These are phyloP conservation scores for Mola mola DNA, from an alignment of 2,113 vertebrate genomes.

Conservation along the genomic window DNA sequence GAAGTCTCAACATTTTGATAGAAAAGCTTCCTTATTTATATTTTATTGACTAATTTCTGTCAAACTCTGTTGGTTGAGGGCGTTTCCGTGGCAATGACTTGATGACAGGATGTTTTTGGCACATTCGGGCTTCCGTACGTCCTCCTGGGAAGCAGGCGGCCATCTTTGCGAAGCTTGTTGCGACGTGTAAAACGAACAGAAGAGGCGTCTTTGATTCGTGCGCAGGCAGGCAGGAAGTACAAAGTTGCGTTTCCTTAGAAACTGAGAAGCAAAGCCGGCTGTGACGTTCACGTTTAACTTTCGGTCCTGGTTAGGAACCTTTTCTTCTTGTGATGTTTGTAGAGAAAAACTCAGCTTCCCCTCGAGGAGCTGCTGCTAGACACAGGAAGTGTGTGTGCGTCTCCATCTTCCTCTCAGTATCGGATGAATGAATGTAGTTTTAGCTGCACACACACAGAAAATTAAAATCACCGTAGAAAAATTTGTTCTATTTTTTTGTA, in stretches of 20 bases:
- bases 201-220: slow-evolving; percentile 23
- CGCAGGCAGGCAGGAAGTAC: too few relatives aligned
- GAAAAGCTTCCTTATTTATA: too few relatives aligned
- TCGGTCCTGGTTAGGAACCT: slow-evolving; percentile 73
- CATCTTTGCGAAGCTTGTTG: too few relatives aligned
- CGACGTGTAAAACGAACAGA: neutral
- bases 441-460: slow-evolving; percentile 62
- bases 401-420: slow-evolving; percentile 77
- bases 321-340: slow-evolving; percentile 87
- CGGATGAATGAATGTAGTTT: slow-evolving; percentile 96
- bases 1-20: too few relatives aligned
- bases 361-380: slow-evolving; percentile 83
- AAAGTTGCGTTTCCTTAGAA: slow-evolving; percentile 68
- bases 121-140: too few relatives aligned
- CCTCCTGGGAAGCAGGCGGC: too few relatives aligned
- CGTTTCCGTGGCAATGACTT: too few relatives aligned
- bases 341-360: slow-evolving; percentile 82
- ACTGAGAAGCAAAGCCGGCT: slow-evolving; percentile 75
- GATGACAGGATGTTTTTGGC: too few relatives aligned
- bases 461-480: slow-evolving; percentile 67
- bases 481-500: slow-evolving; percentile 95
- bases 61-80: too few relatives aligned
- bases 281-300: slow-evolving; percentile 92
- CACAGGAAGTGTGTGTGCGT: slow-evolving; percentile 50
- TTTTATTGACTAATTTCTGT: too few relatives aligned